Base-by-base conservation (phyloP, 1,140 invertebrate species). In the Pachypeltis micranthus region DNA sequence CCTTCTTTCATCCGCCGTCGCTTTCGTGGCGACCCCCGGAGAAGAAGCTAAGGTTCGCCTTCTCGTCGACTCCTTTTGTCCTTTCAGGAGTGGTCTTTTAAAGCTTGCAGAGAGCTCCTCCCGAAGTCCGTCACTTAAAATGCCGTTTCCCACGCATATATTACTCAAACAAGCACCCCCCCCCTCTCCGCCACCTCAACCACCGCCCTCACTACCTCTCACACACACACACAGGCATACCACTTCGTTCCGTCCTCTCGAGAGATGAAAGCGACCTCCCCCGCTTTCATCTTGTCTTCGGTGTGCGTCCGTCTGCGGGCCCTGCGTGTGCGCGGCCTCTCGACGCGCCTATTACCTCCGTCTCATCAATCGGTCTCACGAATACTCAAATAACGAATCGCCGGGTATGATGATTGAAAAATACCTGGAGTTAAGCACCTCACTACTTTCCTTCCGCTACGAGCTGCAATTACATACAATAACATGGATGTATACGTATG, bases 121-220 rank as follows among this genome's bases (percentile, higher is more conserved):
- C 23, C 16, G 31, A 39, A 21, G n/a, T n/a, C n/a, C 47, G 23
- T 51, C 47, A 51, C 47, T 51, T 51, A 51, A 51, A 51, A 51
- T 51, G 47, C 47, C 47, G 47, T 51, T 51, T 51, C 47, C 47
- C 47, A 51, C 47, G 47, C 47, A 51, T 51, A 51, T 51, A 51
- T 51, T 51, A 51, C 31, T 39, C 31, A n/a, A n/a, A n/a, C n/a
- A n/a, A n/a, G n/a, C n/a, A n/a, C n/a, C n/a, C n/a, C n/a, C n/a
- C n/a, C n/a, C n/a, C n/a, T n/a, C n/a, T n/a, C n/a, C n/a, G n/a
- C n/a, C n/a, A n/a, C n/a, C n/a, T n/a, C n/a, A n/a, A n/a, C n/a
- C n/a, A n/a, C n/a, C n/a, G n/a, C n/a, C n/a, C n/a, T n/a, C n/a
- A n/a, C n/a, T n/a, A n/a, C n/a, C n/a, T n/a, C n/a, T n/a, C n/a